Evolutionary conservation across 2,113 vertebrate species (phyloP).

Genomic region (Antigone vipio): DNA sequence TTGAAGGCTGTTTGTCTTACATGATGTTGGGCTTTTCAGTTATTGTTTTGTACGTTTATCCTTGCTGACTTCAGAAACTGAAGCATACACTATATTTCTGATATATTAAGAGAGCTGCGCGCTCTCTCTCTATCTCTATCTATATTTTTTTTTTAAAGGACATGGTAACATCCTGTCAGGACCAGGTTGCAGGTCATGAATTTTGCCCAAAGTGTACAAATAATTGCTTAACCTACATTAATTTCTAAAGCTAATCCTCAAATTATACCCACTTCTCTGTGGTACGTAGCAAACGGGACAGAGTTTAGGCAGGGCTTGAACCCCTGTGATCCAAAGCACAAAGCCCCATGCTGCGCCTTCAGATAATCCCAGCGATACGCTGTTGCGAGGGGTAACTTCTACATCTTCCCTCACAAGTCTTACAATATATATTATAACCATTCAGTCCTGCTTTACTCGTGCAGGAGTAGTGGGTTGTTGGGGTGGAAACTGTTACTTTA

Average conservation of each 20-base stretch:
- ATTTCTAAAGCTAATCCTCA: neutral
- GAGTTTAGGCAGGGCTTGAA: neutral
- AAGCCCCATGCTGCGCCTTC: fast-evolving
- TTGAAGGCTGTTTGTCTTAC: neutral
- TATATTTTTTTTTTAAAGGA: neutral
- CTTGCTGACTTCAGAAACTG: neutral
- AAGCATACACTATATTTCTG: neutral
- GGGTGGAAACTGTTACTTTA: neutral
- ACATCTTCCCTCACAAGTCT: neutral
- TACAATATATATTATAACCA: neutral
- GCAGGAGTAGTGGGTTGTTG: neutral
- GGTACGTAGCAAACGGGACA: neutral
- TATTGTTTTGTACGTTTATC: neutral
- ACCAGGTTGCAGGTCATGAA: neutral
- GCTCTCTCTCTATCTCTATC: no score
- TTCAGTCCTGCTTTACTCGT: neutral
- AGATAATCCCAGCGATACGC: neutral
- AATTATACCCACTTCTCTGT: neutral
- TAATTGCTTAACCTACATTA: neutral
- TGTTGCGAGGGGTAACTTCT: neutral
- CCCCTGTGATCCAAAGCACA: neutral
- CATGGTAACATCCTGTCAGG: neutral
- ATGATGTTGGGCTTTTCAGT: neutral
- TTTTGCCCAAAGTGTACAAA: neutral
- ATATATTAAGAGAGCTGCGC: neutral